Percentiles rank a stretch among this genome's conserved stretches.
Evolutionary conservation across 2,888 invertebrate genomes (phyloP).

Genomic region (Amblyteles armatorius): DNA sequence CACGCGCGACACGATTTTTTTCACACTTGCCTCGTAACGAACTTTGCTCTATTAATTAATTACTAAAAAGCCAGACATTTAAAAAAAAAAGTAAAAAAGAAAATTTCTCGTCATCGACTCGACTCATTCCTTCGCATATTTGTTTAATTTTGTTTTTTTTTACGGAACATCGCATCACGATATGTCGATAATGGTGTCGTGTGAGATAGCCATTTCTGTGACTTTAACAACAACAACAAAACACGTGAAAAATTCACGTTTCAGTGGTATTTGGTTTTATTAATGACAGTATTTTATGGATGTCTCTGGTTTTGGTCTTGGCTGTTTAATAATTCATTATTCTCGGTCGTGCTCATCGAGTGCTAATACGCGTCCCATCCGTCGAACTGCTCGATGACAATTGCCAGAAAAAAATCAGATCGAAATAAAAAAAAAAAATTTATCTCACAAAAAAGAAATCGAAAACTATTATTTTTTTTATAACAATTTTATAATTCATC

Average conservation of each 20-base stretch:
- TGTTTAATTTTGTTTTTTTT: too few relatives aligned
- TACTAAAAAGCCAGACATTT: neutral
- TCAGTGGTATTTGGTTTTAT: conserved; percentile 60
- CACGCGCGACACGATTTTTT: conserved; percentile 21
- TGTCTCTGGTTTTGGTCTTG: conserved; percentile 65
- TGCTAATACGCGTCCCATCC: conserved; percentile 39
- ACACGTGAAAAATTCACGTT: conserved; percentile 29
- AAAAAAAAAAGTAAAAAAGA: neutral
- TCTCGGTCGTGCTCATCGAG: conserved; percentile 40
- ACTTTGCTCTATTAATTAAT: conserved; percentile 28
- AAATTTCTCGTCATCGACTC: conserved; percentile 7
- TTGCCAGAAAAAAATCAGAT: too few relatives aligned
- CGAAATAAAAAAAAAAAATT: too few relatives aligned
- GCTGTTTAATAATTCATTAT: conserved; percentile 63
- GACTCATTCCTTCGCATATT: too few relatives aligned
- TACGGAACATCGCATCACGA: too few relatives aligned
- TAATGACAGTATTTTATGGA: conserved; percentile 38
- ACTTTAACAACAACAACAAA: neutral
- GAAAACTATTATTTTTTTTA: too few relatives aligned
- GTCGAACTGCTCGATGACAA: neutral
- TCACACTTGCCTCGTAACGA: neutral
- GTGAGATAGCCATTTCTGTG: neutral
- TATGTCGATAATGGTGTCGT: neutral
- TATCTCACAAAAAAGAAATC: too few relatives aligned
- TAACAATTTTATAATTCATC: too few relatives aligned